phyloP scores from a whole-genome alignment of 2,113 vertebrate species.

The Erythrolamprus reginae region DNA sequence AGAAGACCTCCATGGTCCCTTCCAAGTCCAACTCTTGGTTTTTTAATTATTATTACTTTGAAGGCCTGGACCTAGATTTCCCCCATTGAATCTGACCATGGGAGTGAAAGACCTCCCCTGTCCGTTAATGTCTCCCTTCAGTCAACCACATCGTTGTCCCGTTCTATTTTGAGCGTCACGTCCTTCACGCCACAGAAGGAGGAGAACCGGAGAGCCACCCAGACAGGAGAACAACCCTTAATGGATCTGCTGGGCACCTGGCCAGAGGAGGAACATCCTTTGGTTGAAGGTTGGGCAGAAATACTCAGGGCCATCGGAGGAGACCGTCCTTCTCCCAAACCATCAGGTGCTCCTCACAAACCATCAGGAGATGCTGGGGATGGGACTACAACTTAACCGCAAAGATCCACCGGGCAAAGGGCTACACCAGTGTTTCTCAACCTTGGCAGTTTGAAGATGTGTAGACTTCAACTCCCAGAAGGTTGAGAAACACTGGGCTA shows the following conservation, averaged over 20 bases:
- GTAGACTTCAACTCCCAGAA: too few relatives aligned
- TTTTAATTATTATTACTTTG: too few relatives aligned
- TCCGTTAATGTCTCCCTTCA: not conserved
- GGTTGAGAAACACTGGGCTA: too few relatives aligned
- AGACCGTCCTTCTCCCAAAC: not conserved
- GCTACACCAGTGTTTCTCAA: too few relatives aligned
- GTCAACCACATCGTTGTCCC: not conserved
- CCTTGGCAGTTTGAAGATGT: too few relatives aligned
- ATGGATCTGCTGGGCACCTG: not conserved
- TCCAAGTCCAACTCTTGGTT: too few relatives aligned
- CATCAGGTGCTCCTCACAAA: not conserved
- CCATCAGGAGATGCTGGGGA: not conserved
- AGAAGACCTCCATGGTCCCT: too few relatives aligned
- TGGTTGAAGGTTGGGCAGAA: not conserved
- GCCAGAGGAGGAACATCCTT: not conserved
- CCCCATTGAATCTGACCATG: not conserved
- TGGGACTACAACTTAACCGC: not conserved
- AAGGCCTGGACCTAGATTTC: not conserved
- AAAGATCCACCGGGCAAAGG: not conserved
- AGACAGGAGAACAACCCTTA: not conserved
- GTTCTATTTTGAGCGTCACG: not conserved
- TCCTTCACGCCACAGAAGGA: not conserved
- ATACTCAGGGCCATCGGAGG: not conserved
- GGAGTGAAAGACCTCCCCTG: too few relatives aligned
- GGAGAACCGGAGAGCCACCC: not conserved